phyloP scores from a whole-genome alignment of 1,140 invertebrate genomes.

The Pygmarrhopalites habei region DNA sequence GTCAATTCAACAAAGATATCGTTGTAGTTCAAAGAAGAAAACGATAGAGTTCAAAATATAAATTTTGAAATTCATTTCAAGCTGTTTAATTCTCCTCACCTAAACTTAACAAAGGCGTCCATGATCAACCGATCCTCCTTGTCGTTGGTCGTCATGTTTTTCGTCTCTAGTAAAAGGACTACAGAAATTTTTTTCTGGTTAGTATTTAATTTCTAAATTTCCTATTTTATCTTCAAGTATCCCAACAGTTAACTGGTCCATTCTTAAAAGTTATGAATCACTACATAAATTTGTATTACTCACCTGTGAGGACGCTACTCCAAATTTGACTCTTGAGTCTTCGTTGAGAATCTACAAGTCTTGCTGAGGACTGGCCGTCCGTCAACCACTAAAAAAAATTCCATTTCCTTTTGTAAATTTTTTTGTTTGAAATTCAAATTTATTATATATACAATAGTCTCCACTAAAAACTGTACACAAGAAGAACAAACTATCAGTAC shows the following conservation, averaged over 20 bases:
- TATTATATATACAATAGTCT: no score
- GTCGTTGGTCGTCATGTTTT: constrained; percentile 71
- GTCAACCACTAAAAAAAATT: constrained; percentile 36
- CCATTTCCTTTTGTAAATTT: no score
- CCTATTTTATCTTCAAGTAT: no score
- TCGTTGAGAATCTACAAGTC: constrained; percentile 64
- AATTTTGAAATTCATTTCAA: constrained; percentile 3
- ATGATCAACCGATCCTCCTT: constrained; percentile 69
- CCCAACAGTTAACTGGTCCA: no score
- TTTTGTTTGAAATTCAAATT: no score
- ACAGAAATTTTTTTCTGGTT: no score
- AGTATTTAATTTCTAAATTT: no score
- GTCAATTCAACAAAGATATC: no score
- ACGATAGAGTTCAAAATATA: not conserved
- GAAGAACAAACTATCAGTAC: no score
- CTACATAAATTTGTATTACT: no score
- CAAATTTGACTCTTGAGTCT: constrained; percentile 83
- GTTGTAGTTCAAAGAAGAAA: not conserved
- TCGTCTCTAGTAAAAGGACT: constrained; percentile 92
- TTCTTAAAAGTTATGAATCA: no score
- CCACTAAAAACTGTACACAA: no score
- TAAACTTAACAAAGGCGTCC: constrained; percentile 95
- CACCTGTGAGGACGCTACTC: constrained; percentile 90
- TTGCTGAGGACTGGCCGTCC: constrained; percentile 16
- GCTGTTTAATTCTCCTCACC: constrained; percentile 49